A percentile compares a stretch with the other conserved stretches of the same genome.
These are phyloP conservation scores for Pseudobourletiella spinata DNA, from an alignment of 1,140 invertebrate genomes.

Conservation along the genomic window DNA sequence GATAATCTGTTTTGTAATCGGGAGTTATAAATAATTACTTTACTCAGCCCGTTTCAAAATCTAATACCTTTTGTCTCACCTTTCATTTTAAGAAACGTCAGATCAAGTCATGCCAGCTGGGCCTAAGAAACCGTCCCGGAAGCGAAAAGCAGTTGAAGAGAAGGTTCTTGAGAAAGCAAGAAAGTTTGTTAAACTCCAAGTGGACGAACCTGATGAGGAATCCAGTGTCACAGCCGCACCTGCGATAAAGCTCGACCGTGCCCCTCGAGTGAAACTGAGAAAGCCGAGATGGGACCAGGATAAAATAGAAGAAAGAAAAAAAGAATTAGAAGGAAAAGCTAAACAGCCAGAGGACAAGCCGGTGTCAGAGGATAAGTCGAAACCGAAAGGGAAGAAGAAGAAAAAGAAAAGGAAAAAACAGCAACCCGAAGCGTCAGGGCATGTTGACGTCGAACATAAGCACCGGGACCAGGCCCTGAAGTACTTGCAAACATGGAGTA, in stretches of 20 bases:
- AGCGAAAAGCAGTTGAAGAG: constrained; percentile 12
- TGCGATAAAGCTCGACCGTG: neutral
- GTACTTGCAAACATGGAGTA: constrained; percentile 50
- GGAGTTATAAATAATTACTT: no score
- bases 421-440: neutral
- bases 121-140: no score
- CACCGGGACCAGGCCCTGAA: constrained; percentile 10
- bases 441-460: neutral
- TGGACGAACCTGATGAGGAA: neutral
- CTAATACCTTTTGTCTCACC: no score
- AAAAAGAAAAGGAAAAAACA: constrained; percentile 29
- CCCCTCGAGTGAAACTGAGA: constrained; percentile 1
- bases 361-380: constrained; percentile 8
- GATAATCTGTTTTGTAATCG: no score
- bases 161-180: constrained; percentile 18
- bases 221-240: neutral
- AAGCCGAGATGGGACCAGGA: constrained; percentile 13
- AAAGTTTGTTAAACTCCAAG: neutral
- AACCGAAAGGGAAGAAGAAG: constrained; percentile 20
- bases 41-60: no score
- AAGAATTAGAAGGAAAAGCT: no score
- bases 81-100: no score
- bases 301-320: constrained; percentile 1
- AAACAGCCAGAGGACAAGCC: no score
- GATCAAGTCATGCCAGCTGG: no score